phyloP scores from a whole-genome alignment of 2,113 vertebrate genomes.

The Struthidea cinerea region DNA sequence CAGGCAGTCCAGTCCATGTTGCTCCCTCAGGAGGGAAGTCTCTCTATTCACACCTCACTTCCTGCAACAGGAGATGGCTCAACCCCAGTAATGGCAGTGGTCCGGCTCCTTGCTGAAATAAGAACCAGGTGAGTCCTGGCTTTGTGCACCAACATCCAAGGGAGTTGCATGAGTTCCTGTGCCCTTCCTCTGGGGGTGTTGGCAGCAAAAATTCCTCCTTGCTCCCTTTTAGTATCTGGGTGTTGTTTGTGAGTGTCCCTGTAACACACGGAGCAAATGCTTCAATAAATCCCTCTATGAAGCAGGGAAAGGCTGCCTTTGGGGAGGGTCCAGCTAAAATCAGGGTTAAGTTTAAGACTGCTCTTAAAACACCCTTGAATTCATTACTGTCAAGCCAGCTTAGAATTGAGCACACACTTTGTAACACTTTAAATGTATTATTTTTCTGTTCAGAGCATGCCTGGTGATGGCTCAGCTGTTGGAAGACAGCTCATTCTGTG shows the following conservation, averaged over 20 bases:
- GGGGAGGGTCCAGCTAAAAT: background rate
- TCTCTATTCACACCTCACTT: constrained; percentile 96
- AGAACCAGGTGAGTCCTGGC: constrained; percentile 84
- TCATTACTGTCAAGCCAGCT: background rate
- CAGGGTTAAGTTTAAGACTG: background rate
- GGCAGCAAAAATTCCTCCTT: background rate
- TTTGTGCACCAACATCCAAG: background rate
- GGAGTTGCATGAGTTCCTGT: background rate
- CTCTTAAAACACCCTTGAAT: background rate
- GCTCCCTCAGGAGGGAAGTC: constrained; percentile 97
- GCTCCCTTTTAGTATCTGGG: background rate
- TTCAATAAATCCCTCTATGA: background rate
- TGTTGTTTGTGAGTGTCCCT: background rate
- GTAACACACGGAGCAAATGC: background rate
- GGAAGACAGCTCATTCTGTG: constrained; percentile 98
- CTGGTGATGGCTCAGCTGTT: constrained; percentile 98
- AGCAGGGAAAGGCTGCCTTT: background rate
- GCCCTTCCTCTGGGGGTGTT: background rate
- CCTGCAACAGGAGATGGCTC: constrained; percentile 96
- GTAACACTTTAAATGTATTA: background rate
- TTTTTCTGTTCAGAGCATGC: constrained; percentile 83
- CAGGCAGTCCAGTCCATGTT: constrained; percentile 99
- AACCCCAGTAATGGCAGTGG: constrained; percentile 96
- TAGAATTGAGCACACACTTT: background rate
- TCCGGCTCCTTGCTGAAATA: constrained; percentile 94